Conservation (phyloP, 2,888 invertebrate species). For the Axea sp. region DNA sequence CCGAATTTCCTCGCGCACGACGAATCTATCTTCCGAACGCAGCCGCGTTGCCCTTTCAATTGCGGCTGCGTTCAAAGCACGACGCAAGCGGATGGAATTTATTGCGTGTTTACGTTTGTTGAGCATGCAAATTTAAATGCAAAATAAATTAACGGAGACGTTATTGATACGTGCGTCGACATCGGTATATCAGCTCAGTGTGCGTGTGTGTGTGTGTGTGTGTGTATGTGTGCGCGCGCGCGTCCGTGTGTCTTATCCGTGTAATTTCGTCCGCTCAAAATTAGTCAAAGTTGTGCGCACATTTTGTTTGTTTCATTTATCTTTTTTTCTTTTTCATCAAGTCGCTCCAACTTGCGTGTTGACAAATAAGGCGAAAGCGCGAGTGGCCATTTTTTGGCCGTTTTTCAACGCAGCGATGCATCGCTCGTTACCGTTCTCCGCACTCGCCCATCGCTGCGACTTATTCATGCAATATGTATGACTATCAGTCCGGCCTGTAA, state of each 20-base stretch:
- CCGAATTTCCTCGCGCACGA: too few relatives aligned
- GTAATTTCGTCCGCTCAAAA: too few relatives aligned
- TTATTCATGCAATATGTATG: slow-evolving; percentile 72
- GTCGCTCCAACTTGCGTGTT: neutral
- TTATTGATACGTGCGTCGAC: slow-evolving; percentile 66
- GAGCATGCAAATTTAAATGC: neutral
- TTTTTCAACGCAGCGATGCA: slow-evolving; percentile 10
- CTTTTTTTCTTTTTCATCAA: too few relatives aligned
- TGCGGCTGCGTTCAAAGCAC: too few relatives aligned
- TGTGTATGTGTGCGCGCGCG: too few relatives aligned
- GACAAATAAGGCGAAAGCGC: slow-evolving; percentile 14
- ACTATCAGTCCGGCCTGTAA: slow-evolving; percentile 66
- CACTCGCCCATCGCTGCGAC: slow-evolving; percentile 63
- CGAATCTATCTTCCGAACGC: too few relatives aligned
- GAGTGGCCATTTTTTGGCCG: slow-evolving; percentile 35
- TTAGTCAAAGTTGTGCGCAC: too few relatives aligned
- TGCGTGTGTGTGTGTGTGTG: too few relatives aligned
- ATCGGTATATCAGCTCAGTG: slow-evolving; percentile 38
- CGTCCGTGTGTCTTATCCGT: too few relatives aligned
- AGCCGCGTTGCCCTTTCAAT: neutral
- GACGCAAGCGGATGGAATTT: too few relatives aligned
- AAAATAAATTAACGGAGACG: neutral
- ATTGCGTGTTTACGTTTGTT: slow-evolving; percentile 15
- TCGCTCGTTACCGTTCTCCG: slow-evolving; percentile 31
- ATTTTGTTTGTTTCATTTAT: too few relatives aligned